Conservation (phyloP, 23 tunicate genomes). For the Oikopleura vanhoeffeni region DNA sequence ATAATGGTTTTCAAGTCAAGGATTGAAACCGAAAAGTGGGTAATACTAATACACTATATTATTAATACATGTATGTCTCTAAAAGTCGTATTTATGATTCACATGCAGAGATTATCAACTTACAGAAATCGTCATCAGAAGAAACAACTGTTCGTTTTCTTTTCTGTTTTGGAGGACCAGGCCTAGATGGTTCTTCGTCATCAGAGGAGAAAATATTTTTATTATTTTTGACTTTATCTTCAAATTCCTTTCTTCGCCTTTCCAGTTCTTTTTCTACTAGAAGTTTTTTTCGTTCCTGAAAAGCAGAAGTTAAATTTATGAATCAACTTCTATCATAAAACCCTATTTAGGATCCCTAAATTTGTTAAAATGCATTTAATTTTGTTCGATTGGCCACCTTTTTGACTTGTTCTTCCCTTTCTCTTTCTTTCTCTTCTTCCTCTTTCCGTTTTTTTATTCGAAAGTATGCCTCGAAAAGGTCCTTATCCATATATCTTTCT, state of each 20-base stretch:
- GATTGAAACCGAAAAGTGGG: too few relatives aligned
- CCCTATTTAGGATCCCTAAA: too few relatives aligned
- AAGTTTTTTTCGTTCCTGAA: not conserved
- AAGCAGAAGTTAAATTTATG: too few relatives aligned
- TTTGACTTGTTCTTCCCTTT: conserved; percentile 23
- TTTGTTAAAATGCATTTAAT: too few relatives aligned
- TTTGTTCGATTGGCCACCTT: too few relatives aligned
- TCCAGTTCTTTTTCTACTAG: not conserved
- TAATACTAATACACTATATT: too few relatives aligned
- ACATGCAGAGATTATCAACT: too few relatives aligned
- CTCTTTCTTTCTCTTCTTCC: conserved; percentile 17
- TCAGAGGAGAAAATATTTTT: not conserved
- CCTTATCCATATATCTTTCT: not conserved
- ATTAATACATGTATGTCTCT: too few relatives aligned
- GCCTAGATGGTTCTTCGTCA: not conserved
- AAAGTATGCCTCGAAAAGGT: not conserved
- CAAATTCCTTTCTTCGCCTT: not conserved
- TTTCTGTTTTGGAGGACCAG: not conserved
- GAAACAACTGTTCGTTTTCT: not conserved
- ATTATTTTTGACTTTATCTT: not conserved
- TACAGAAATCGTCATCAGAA: too few relatives aligned
- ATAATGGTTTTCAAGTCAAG: too few relatives aligned
- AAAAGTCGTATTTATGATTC: too few relatives aligned
- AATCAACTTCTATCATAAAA: too few relatives aligned
- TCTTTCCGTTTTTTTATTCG: conserved; percentile 24